phyloP scores from a whole-genome alignment of 2,797 vertebrate species.

The Sebastes miniatus region DNA sequence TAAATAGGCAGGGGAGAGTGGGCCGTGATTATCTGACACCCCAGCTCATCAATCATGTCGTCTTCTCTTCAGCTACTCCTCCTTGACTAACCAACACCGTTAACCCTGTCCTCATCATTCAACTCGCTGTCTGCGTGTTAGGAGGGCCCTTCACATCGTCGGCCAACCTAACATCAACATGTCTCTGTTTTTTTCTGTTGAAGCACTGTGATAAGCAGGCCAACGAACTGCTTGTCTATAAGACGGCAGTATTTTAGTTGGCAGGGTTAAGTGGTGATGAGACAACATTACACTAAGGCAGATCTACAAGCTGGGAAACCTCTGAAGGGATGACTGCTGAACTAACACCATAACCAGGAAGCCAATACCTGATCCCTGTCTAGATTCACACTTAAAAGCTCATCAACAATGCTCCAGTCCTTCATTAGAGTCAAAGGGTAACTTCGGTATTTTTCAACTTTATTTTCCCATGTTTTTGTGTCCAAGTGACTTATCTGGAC shows the following conservation, averaged over 20 bases:
- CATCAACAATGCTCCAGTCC: neutral
- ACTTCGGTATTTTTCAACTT: too few relatives aligned
- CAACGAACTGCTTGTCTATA: slow-evolving; percentile 13
- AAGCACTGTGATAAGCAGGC: slow-evolving; percentile 43
- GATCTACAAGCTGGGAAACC: neutral
- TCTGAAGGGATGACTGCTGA: neutral
- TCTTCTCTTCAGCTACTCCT: slow-evolving; percentile 78
- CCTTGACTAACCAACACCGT: slow-evolving; percentile 76
- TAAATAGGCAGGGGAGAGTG: slow-evolving; percentile 83
- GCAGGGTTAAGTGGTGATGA: neutral
- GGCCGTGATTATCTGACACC: slow-evolving; percentile 85
- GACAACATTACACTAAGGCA: slow-evolving; percentile 2
- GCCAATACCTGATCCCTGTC: neutral
- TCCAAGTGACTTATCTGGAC: too few relatives aligned
- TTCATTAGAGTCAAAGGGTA: neutral
- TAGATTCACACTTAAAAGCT: slow-evolving; percentile 2
- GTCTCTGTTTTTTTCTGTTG: slow-evolving; percentile 31
- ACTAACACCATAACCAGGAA: slow-evolving; percentile 1
- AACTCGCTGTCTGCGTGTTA: slow-evolving; percentile 61
- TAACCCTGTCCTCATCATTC: slow-evolving; percentile 79
- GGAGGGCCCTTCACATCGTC: slow-evolving; percentile 43
- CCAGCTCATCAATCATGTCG: slow-evolving; percentile 85
- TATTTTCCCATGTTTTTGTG: too few relatives aligned
- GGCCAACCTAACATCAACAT: slow-evolving; percentile 48
- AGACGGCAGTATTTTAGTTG: neutral